These are phyloP conservation scores for Poecilia velifera DNA, from an alignment of 2,797 vertebrate species.

Conservation along the genomic window DNA sequence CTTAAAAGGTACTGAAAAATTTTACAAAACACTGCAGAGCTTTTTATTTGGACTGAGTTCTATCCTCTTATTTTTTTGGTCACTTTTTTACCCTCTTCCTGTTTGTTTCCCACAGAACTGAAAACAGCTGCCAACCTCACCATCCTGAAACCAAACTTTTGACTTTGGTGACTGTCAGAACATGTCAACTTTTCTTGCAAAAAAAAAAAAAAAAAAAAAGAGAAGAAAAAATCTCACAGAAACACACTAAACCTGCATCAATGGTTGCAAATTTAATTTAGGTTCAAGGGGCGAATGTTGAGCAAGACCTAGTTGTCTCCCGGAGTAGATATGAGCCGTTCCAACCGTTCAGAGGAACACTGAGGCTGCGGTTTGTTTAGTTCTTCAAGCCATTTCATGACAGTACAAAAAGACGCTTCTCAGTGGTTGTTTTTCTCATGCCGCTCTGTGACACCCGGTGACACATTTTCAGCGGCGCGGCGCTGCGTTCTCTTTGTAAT, in stretches of 20 bases:
- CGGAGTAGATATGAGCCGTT: not conserved
- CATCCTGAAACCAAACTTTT: not conserved
- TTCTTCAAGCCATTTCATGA: not conserved
- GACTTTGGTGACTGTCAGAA: conserved; percentile 13
- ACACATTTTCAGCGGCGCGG: not conserved
- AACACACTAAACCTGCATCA: not conserved
- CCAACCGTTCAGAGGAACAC: not conserved
- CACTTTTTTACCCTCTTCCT: not conserved
- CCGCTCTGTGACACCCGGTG: not conserved
- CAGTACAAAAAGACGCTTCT: not conserved
- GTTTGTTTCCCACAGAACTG: not conserved
- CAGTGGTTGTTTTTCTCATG: not conserved
- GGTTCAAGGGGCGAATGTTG: not conserved
- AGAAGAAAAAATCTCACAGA: not conserved
- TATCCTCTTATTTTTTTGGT: not conserved
- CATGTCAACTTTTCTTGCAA: conserved; percentile 8
- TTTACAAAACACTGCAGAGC: not conserved
- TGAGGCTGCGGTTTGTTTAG: not conserved
- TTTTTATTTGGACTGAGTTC: not conserved
- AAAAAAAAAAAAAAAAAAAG: too few species aligned
- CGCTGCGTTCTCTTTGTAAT: not conserved
- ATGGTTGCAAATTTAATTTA: not conserved
- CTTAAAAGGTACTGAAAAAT: not conserved
- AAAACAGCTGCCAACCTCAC: not conserved
- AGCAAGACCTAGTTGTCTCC: not conserved